Evolutionary conservation across 2,888 invertebrate genomes (phyloP), one percentile per base, ranked within the genome.

Genomic region (Camptogramma bilineatum): DNA sequence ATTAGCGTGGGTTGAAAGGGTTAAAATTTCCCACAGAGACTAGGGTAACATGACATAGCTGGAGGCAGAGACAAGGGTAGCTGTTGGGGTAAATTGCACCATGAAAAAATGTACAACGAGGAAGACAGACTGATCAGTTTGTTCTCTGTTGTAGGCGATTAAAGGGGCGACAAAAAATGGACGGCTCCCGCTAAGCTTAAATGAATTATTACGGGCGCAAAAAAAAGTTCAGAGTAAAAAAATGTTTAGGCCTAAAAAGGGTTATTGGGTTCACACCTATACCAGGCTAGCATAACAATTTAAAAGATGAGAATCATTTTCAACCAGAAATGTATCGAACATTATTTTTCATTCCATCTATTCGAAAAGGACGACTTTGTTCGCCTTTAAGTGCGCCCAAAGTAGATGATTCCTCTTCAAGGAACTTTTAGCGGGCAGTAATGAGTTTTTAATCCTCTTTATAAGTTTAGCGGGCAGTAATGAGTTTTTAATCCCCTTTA

Each of bases 1-100:
- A 31, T 50, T 48, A 51, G 50, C 19, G 51, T 47, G 48, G 50
- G 50, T 18, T 9, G 28, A 62, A 65, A 66, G 63, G 66, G 62
- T 66, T 68, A 52, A 61, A 65, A 64, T 71, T 77, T 82, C 79
- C 72, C 80, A 83, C 68, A 64, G 56, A 53, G 76, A 80, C 74
- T 59, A 78, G 75, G 78, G 67, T 60, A 64, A 51, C 76, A 83
- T 73, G 24, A 72, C 55, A 31, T 17, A 47, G 47, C 47, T 58
- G 67, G 71, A 66, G 64, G 55, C 52, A 66, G 53, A 55, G 59
- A 58, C 57, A 55, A 67, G 68, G 52, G 46, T 52, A 62, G 34
- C 54, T n/a, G 52, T 53, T 58, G 46, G 46, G 55, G 21, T 52
- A 46, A 51, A 62, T 13, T 46, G 46, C 31, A 28, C 55, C 28